Evolutionary conservation across 2,888 invertebrate genomes (phyloP), one percentile per base, ranked within the genome.

Genomic region (Uropetala carovei): DNA sequence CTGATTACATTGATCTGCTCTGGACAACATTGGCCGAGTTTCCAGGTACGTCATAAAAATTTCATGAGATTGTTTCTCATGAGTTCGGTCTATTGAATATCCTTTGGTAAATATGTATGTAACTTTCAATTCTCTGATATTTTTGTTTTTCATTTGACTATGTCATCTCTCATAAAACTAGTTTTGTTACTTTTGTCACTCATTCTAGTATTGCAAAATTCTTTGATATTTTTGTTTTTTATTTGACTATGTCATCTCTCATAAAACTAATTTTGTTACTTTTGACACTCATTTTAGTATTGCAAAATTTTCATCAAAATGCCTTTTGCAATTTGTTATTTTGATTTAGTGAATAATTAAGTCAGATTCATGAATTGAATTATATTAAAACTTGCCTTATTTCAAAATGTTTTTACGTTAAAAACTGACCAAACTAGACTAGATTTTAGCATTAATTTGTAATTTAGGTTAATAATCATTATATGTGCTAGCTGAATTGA

Each of bases 11-110:
- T 96, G 98, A 99, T 95, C 95, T 99, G 43, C 95, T 99, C 58
- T 99, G 98, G 98, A 99, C 99, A 3, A 99, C 99, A 0, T 95
- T 99, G 89, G 98, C 99, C 0, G 99, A 99, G 95, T 99, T 99
- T 95, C 99, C 99, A 68, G 98, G 98, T 97, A 94, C 92, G 83
- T 83, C 64, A n/a, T 68, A 30, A 59, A 57, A 92, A 16, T 18
- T 68, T 14, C 57, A 16, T 14, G 11, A 43, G 14, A 85, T 43
- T 10, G 56, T 14, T 16, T 43, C 30, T n/a, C 30, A 7, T 18
- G 0, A 14, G 60, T 64, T 64, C 64, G 13, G 7, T 18, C 18
- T n/a, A 10, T 11, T 16, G 64, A 18, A 43, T 16, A n/a, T n/a
- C 16, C n/a, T 11, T n/a, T 64, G 7, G n/a, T 64, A 64, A 11